These are phyloP conservation scores for Chironomus tepperi DNA, from an alignment of 1,140 invertebrate species.

Conservation along the genomic window DNA sequence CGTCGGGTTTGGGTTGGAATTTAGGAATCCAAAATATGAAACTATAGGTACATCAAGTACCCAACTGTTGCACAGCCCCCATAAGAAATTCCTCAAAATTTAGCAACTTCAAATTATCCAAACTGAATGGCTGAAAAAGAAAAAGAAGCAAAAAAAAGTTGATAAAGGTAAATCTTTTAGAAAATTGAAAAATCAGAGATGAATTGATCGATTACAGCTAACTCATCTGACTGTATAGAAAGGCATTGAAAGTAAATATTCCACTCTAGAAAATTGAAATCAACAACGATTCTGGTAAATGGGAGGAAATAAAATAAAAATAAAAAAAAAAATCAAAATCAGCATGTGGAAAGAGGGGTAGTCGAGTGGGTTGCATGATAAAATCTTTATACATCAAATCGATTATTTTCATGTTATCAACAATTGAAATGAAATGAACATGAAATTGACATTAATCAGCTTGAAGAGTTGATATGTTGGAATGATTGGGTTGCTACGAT, in stretches of 20 bases:
- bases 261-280: not conserved
- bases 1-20: too few species aligned
- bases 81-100: too few species aligned
- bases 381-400: not conserved
- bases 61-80: too few species aligned
- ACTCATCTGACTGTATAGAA: not conserved
- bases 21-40: too few species aligned
- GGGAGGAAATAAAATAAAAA: not conserved
- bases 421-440: constrained; percentile 13
- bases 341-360: too few species aligned
- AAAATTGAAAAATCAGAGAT: not conserved
- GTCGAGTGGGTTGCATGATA: not conserved
- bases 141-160: not conserved
- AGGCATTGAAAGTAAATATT: not conserved
- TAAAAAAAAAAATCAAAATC: too few species aligned
- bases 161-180: constrained; percentile 8
- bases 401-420: constrained; percentile 14
- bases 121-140: too few species aligned
- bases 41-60: too few species aligned
- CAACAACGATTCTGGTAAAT: not conserved
- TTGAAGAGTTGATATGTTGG: not conserved
- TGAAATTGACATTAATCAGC: constrained; percentile 6
- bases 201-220: constrained; percentile 4
- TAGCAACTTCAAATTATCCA: not conserved
- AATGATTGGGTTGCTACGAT: too few species aligned